phyloP scores from a whole-genome alignment of 2,797 vertebrate species.

The Microctenopoma stevenorrisi region DNA sequence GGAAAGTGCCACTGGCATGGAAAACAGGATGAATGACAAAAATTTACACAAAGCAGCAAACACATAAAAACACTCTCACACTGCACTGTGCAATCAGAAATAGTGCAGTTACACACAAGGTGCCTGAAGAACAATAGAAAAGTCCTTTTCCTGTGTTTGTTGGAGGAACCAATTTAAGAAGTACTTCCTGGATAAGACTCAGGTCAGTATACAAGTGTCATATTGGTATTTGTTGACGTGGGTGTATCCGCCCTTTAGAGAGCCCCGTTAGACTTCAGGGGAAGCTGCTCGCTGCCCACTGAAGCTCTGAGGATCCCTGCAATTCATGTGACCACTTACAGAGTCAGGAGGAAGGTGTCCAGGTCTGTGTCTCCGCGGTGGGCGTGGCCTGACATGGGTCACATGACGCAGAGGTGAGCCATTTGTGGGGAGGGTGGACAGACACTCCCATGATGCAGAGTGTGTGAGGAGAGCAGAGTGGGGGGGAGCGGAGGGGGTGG shows the following conservation, averaged over 20 bases:
- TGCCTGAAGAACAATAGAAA: slow-evolving; percentile 1
- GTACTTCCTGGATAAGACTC: not conserved
- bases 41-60: slow-evolving; percentile 46
- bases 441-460: slow-evolving; percentile 90
- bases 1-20: slow-evolving; percentile 57
- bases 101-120: slow-evolving; percentile 11
- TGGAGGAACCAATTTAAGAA: not conserved
- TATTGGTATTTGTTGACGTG: not conserved
- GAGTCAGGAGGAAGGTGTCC: slow-evolving; percentile 78
- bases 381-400: slow-evolving; percentile 89
- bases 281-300: not conserved
- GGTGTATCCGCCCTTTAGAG: not conserved
- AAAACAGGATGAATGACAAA: slow-evolving; percentile 55
- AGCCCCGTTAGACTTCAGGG: not conserved
- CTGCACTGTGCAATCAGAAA: slow-evolving; percentile 5
- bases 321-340: slow-evolving; percentile 69
- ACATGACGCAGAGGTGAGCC: slow-evolving; percentile 90
- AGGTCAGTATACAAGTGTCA: not conserved
- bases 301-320: slow-evolving; percentile 4
- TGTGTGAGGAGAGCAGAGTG: slow-evolving; percentile 80
- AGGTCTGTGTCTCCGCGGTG: slow-evolving; percentile 85
- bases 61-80: slow-evolving; percentile 12
- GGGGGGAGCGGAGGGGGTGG: slow-evolving; percentile 79
- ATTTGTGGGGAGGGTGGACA: slow-evolving; percentile 90
- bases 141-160: not conserved